Evolutionary conservation across 1,140 invertebrate genomes (phyloP), one percentile per base, ranked within the genome.

Genomic region (Drosophila suzukii): DNA sequence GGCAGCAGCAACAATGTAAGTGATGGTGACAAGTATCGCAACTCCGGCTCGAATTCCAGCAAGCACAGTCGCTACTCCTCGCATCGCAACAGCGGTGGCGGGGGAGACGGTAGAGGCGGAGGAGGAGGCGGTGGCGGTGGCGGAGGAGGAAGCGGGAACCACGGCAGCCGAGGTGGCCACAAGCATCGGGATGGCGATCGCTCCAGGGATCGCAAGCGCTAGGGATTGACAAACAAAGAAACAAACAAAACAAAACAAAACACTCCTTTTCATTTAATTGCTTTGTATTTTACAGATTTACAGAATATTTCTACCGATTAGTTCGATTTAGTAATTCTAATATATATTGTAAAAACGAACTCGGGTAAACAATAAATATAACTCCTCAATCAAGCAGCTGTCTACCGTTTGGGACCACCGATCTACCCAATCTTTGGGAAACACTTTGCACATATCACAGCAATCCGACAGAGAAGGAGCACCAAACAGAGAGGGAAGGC

Each of bases 181-280:
- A 91, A 91, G 53, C 82, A 89, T 54, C 75, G 91, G 12, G 84
- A 92, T 8, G 72, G 78, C 43, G 91, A 92, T 17, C 90, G 88
- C 10, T 85, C 85, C n/a, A 71, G 91, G 27, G 88, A 92, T 71
- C 80, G 91, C 17, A 92, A 92, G 53, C 88, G 91, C 49, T 92
- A 78, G 70, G 32, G n/a, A 44, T 32, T 27, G 36, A 6, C 12
- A 53, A 13, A 13, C 27, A 20, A 20, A 20, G 20, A 63, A 27
- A 24, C 34, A 30, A 5, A 20, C 36, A 17, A 41, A n/a, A 41
- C 39, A 43, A n/a, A 43, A 15, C n/a, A n/a, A 43, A 11, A 49
- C 53, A 75, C 51, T 44, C 20, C 27, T 15, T 24, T 62, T 12
- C n/a, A 47, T 75, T 38, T 41, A 41, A 50, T 41, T 71, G 34